Percentiles rank a stretch among this genome's conserved stretches.
phyloP scores from a whole-genome alignment of 2,888 invertebrate species.

The Flexamia atlantica region DNA sequence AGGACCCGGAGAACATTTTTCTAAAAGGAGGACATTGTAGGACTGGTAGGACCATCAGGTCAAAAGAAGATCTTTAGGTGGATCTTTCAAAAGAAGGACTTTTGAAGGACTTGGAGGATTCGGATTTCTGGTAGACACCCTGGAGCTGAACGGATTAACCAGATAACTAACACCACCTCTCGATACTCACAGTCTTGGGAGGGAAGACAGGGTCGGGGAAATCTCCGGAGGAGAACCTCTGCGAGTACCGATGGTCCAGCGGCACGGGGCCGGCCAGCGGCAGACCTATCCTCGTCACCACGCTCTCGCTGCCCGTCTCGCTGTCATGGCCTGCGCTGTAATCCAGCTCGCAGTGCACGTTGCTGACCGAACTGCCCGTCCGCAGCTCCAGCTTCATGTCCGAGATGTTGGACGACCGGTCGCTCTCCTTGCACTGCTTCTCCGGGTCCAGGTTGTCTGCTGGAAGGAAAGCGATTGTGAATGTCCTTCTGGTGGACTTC shows the following conservation, averaged over 20 bases:
- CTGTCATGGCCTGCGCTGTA: constrained; percentile 80
- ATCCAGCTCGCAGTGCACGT: constrained; percentile 75
- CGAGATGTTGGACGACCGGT: constrained; percentile 94
- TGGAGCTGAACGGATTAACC: no score
- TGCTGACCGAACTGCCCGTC: constrained; percentile 88
- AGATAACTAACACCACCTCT: no score
- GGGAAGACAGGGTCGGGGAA: constrained; percentile 89
- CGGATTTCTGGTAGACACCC: no score
- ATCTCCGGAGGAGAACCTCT: constrained; percentile 85
- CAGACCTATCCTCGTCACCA: constrained; percentile 79
- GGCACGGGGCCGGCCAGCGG: constrained; percentile 89
- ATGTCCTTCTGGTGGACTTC: no score
- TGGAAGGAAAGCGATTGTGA: constrained; percentile 69
- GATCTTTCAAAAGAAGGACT: no score
- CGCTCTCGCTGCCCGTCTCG: constrained; percentile 78
- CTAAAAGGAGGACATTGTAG: no score
- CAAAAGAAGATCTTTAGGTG: no score
- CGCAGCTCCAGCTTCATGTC: constrained; percentile 93
- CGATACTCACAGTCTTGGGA: constrained; percentile 78
- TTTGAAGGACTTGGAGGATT: no score
- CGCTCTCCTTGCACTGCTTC: constrained; percentile 83
- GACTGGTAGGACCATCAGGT: no score
- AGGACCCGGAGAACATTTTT: no score
- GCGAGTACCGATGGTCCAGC: constrained; percentile 74
- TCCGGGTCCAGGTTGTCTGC: constrained; percentile 78